Evolutionary conservation across 2,888 invertebrate genomes (phyloP).

Genomic region (Tubulanus polymorphus): DNA sequence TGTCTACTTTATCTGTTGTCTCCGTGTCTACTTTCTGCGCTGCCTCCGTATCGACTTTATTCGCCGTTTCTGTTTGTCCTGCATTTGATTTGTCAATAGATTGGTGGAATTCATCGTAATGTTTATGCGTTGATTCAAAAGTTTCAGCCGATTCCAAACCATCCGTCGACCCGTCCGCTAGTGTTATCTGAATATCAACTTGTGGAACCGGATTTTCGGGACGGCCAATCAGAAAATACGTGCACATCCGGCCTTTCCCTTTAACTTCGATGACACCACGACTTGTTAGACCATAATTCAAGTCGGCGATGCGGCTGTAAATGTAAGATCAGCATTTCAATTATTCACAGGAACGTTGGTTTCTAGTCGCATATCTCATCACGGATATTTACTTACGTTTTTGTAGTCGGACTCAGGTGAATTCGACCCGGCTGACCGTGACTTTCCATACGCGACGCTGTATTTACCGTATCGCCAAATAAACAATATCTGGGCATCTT

Average conservation of each 20-base stretch:
- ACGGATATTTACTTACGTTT: constrained; percentile 14
- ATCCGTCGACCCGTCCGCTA: too few relatives aligned
- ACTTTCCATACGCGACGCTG: constrained; percentile 20
- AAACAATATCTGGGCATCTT: constrained; percentile 21
- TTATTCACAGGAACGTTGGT: too few relatives aligned
- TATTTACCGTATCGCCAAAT: constrained; percentile 20
- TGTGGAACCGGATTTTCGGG: not conserved
- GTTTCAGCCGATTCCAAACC: too few relatives aligned
- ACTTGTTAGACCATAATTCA: constrained; percentile 15
- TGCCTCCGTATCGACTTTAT: too few relatives aligned
- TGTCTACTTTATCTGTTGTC: too few relatives aligned
- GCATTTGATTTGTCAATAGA: too few relatives aligned
- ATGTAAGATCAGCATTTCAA: not conserved
- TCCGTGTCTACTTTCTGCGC: too few relatives aligned
- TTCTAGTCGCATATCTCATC: too few relatives aligned
- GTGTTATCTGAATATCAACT: too few relatives aligned
- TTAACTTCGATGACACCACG: constrained; percentile 32
- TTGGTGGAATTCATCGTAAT: too few relatives aligned
- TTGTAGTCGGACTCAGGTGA: constrained; percentile 11
- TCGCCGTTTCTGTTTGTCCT: too few relatives aligned
- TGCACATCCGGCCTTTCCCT: constrained; percentile 36
- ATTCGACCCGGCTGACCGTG: constrained; percentile 14
- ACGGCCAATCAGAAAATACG: constrained; percentile 30
- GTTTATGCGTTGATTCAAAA: too few relatives aligned
- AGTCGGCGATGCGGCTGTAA: not conserved